phyloP scores from a whole-genome alignment of 1,140 invertebrate genomes.

The Caenorhabditis elegans region WBcel235 BX284602.5:5431501-5432000 shows the following conservation, averaged over 20 bases:
- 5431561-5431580: neutral
- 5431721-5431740: no score
- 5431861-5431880: neutral
- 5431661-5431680: no score
- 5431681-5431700: no score
- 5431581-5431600: neutral
- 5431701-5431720: no score
- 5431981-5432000: slow-evolving; percentile 3
- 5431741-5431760: no score
- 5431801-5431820: no score
- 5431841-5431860: neutral
- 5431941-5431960: neutral
- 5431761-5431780: no score
- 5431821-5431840: no score
- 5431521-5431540: neutral
- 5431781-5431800: no score
- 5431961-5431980: neutral
- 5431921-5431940: neutral
- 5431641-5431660: neutral
- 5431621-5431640: neutral
- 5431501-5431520: neutral
- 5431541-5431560: neutral
- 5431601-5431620: neutral
- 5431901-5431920: neutral
- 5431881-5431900: neutral